phyloP scores from a whole-genome alignment of 2,888 invertebrate species.

The Drosophila prolongata region DNA sequence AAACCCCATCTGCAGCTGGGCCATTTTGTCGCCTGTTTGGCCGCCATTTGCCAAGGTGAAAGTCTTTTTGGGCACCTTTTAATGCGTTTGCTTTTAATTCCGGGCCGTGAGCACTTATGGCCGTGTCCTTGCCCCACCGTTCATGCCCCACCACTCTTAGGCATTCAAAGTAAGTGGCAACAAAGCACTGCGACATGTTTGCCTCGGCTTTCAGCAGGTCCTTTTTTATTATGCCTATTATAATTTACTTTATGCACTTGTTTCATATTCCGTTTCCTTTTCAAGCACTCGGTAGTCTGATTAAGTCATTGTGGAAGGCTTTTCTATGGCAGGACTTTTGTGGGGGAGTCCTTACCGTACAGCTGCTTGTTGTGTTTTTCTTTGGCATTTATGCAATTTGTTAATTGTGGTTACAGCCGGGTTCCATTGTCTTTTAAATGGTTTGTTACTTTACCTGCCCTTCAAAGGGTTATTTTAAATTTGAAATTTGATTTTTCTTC shows the following conservation, averaged over 20 bases:
- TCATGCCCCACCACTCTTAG: slow-evolving; percentile 23
- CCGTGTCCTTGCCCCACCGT: slow-evolving; percentile 27
- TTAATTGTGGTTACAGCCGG: slow-evolving; percentile 59
- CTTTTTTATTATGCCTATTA: slow-evolving; percentile 78
- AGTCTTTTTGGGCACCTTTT: slow-evolving; percentile 78
- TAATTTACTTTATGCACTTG: slow-evolving; percentile 78
- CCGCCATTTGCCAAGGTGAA: slow-evolving; percentile 68
- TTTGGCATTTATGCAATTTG: slow-evolving; percentile 52
- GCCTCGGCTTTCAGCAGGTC: slow-evolving; percentile 50
- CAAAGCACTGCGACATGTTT: slow-evolving; percentile 68
- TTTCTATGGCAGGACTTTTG: not conserved
- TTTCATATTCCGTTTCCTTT: slow-evolving; percentile 29
- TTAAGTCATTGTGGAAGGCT: slow-evolving; percentile 54
- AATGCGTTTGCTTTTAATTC: slow-evolving; percentile 79
- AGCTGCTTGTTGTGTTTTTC: slow-evolving; percentile 37
- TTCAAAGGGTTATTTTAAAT: not conserved
- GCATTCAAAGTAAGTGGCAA: slow-evolving; percentile 69
- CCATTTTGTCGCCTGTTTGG: slow-evolving; percentile 58
- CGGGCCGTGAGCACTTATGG: slow-evolving; percentile 69
- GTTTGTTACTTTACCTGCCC: not conserved
- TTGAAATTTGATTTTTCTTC: too few species aligned
- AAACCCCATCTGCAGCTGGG: slow-evolving; percentile 67
- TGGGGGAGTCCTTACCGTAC: not conserved
- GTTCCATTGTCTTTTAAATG: not conserved
- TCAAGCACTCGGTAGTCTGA: slow-evolving; percentile 7